Base-by-base conservation (phyloP, 1,140 invertebrate genomes). In the Drosophila repletoides region DNA sequence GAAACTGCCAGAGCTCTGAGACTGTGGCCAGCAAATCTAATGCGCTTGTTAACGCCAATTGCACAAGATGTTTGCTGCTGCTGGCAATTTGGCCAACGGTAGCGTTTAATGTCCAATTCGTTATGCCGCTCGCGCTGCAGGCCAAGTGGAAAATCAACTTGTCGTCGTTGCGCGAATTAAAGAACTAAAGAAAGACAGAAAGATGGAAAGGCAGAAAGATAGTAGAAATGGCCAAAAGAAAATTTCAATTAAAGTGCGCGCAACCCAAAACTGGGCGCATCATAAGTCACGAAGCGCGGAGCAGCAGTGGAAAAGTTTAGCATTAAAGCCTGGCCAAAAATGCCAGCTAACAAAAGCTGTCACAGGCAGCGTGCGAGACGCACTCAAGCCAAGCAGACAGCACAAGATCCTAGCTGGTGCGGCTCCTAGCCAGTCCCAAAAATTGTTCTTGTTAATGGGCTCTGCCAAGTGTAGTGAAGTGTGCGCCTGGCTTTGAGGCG, bases 41-140 rank as follows among this genome's bases (percentile, higher is more conserved):
- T 83, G 79, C 79, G 79, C 79, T 83, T 83, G 79, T 83, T 84
- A 83, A 83, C 79, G 79, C 79, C 79, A 84, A 84, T 73, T 80
- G 76, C 60, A 63, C 71, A 55, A 60, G 65, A 67, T 72, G 76
- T 55, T 75, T 59, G 64, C 63, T 21, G 63, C 61, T 40, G 53
- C 10, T 81, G 63, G 72, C 76, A 81, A 81, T 81, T 81, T 83
- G 79, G 79, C 80, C 80, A 86, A 86, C 80, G 80, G 80, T 86
- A 86, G 80, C 80, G 68, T 86, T 86, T 86, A 86, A 86, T 86
- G 80, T 86, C 80, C 80, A 86, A 86, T 86, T 86, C 80, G 80
- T 76, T 84, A 86, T 68, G 74, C 71, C 64, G 65, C 59, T 60
- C 28, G 52, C 29, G 55, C 51, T 49, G 40, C 26, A 26, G 36